Base-by-base conservation (phyloP, 2,113 vertebrate species). In the Urocolius indicus region DNA sequence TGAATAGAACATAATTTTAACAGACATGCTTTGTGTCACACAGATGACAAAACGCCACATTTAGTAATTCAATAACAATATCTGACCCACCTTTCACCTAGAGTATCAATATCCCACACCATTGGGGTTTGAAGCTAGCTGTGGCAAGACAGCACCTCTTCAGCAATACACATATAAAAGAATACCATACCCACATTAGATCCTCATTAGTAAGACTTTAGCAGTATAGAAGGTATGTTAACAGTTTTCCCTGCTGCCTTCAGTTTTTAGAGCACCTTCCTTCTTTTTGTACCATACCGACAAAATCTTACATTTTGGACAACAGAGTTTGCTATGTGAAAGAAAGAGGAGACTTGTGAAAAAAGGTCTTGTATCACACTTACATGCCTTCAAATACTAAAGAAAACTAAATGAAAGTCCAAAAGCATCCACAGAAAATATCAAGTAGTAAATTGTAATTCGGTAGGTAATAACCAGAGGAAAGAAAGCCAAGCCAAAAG, bases 1-100 rank as follows among this genome's bases (percentile, higher is more conserved):
- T 62, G 95, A 97, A 91, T 43, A 69, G 79, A 97, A 94, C 20
- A 69, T 58, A 89, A 96, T 84, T 96, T 96, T 78, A 89, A 87
- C 0, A 92, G 66, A 83, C 59, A 94, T 59, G 71, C 59, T 92
- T 89, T 87, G 45, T 51, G 57, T 78, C 75, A 89, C 30, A 66
- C 11, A 95, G 52, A 97, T 58, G 88, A 86, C 55, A 75, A 96
- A 96, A 94, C 32, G 59, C 3, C 32, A 59, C 16, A 14, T 67
- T 94, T 86, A 93, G 86, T 66, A 58, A 92, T 69, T 87, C 80
- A 62, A 30, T 91, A 89, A 77, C 29, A 74, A 4, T 36, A 87
- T 45, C 59, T 96, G 76, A 92, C 83, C 21, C 30, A 87, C 58
- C 92, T 94, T 72, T 89, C 57, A 81, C 27, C 22, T 30, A 48